Percentiles rank a stretch among this genome's conserved stretches.
Evolutionary conservation across 2,888 invertebrate genomes (phyloP).

Genomic region (Plagodis dolabraria): DNA sequence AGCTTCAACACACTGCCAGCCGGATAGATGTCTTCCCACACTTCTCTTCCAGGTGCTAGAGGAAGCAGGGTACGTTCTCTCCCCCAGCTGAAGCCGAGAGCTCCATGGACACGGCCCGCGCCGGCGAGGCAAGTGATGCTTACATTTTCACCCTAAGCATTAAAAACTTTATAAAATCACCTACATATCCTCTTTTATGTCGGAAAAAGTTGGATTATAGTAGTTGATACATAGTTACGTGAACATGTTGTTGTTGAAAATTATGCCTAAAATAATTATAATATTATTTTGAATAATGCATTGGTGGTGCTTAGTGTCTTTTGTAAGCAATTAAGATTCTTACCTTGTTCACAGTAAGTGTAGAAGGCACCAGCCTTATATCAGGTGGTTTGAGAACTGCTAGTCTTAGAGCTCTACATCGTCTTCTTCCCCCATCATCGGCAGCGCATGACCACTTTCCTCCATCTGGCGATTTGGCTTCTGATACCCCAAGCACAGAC

Average conservation of each 20-base stretch:
- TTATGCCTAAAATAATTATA: too few species aligned
- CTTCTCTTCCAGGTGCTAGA: conserved; percentile 89
- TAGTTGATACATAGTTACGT: too few species aligned
- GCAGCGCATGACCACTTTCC: conserved; percentile 93
- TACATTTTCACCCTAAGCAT: conserved; percentile 86
- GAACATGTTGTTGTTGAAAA: too few species aligned
- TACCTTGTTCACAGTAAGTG: conserved; percentile 89
- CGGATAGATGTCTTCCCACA: conserved; percentile 94
- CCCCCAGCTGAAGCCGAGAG: conserved; percentile 93
- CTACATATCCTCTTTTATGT: too few species aligned
- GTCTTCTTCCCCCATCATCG: conserved; percentile 87
- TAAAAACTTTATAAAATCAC: too few species aligned
- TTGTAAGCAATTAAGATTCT: conserved; percentile 10
- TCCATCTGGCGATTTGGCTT: conserved; percentile 88
- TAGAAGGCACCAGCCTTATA: conserved; percentile 88
- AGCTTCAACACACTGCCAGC: conserved; percentile 93
- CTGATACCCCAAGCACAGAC: conserved; percentile 89
- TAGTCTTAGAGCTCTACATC: conserved; percentile 87
- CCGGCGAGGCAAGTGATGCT: conserved; percentile 89
- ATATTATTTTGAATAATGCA: too few species aligned
- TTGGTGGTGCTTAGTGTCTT: too few species aligned
- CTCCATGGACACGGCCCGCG: conserved; percentile 86
- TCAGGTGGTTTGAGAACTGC: conserved; percentile 87
- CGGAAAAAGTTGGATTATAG: too few species aligned
- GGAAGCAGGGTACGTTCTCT: conserved; percentile 90